Base-by-base conservation (phyloP, 1,140 invertebrate genomes). In the Pinna nobilis region DNA sequence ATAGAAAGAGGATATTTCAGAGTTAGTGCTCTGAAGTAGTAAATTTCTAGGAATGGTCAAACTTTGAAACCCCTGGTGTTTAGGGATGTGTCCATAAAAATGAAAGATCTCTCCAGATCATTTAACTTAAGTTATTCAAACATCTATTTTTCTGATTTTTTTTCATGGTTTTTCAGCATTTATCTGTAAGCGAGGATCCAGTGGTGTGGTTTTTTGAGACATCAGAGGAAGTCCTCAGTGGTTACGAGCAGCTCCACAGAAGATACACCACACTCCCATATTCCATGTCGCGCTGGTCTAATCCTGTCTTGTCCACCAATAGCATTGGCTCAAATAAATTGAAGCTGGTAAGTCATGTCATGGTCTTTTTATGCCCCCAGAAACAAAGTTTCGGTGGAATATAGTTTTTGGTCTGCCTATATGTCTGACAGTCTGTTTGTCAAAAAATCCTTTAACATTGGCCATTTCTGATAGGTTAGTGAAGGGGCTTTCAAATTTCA, bases 181-280 rank as follows among this genome's bases (percentile, higher is more conserved):
- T 72, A 2, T 6, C n/a, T 11, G 23, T 39, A n/a, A 28, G 39
- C 20, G 66, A 66, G 11, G 70, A 60, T 11, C 64, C 77, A 23
- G 41, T 73, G 15, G 68, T 70, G 15, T 79, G 77, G 77, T 78
- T 74, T 73, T 63, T 77, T 63, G 20, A 55, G 33, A 78, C 77
- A 28, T 59, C 78, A n/a, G 76, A 81, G 20, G 80, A 84, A 53
- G 83, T 77, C n/a, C 51, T 86, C 5, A 64, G 74, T 65, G 73
- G 80, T n/a, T 86, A 77, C 78, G 71, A 78, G 41, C 77, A 80
- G 61, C 49, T 86, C 5, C 78, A 81, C 73, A 79, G 70, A 37
- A 66, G 69, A 11, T 80, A 79, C 47, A 74, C 72, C 15, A 39
- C 60, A 49, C 44, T 57, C 11, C 47, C 71, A n/a, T 49, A 66